Base-by-base conservation (phyloP, 2,113 vertebrate genomes). In the Acrocephalus kingi region DNA sequence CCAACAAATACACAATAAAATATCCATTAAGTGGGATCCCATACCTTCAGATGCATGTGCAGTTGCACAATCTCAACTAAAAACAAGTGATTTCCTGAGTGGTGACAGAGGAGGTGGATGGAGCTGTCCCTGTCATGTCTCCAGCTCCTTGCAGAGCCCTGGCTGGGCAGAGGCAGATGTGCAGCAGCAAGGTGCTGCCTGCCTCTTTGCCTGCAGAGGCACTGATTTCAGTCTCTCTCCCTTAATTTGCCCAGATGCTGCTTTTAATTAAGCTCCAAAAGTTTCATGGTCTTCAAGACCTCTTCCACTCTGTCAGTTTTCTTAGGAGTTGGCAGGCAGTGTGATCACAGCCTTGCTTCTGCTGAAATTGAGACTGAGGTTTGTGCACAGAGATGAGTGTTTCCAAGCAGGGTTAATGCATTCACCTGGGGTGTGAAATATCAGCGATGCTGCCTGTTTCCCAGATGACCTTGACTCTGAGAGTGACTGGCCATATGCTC, bases 241-340 rank as follows among this genome's bases (percentile, higher is more conserved):
- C 82, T 93, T 94, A 89, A 95, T 94, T 96, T 95, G 48, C 91
- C 77, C 95, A 95, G 96, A 89, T 92, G 84, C 77, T 95, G 73
- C 77, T 95, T 95, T 96, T 97, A 94, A 97, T 96, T 96, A 94
- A 92, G 64, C 64, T 89, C 73, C 20, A 35, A 48, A 93, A 95
- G 56, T 92, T 95, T 90, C 80, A 72, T 33, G 51, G 76, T 96
- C 84, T 89, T 78, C 67, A 68, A 95, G 80, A 89, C 84, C 64
- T 78, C 89, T 93, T 89, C 90, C 83, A 89, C 52, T 93, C 79
- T 25, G 61, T 72, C 91, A 89, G 12, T 89, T 94, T 87, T 61
- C 0, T 56, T 64, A 27, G 89, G 85, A 81, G 54, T 87, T 94
- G 89, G 49, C 86, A 94, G 73, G 73, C 77, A 91, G 80, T 0